Conservation (phyloP, 64 coral and sea anemone genomes). For the Porites australiensis region DNA sequence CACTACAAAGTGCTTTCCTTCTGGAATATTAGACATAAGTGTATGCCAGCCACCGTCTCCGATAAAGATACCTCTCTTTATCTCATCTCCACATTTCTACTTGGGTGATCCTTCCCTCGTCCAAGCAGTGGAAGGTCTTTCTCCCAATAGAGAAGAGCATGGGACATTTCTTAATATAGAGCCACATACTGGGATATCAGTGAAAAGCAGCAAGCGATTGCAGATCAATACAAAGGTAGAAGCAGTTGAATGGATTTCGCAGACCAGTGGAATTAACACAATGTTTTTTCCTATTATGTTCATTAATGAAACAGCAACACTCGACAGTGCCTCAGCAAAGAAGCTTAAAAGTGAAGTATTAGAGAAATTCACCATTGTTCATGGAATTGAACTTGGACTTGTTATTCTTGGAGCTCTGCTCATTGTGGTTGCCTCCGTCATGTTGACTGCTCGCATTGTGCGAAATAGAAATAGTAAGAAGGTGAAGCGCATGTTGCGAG, state of each 20-base stretch:
- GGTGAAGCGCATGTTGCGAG: constrained; percentile 5
- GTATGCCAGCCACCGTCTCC: constrained; percentile 85
- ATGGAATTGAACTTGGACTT: constrained; percentile 77
- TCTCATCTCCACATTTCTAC: constrained; percentile 95
- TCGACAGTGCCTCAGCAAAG: constrained; percentile 69
- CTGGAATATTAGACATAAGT: constrained; percentile 87
- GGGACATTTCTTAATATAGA: constrained; percentile 90
- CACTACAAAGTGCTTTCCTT: constrained; percentile 79
- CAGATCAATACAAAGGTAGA: constrained; percentile 90
- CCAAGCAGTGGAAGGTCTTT: constrained; percentile 70
- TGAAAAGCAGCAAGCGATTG: constrained; percentile 80
- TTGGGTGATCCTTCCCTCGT: constrained; percentile 66
- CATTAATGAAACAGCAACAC: constrained; percentile 80
- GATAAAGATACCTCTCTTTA: constrained; percentile 81
- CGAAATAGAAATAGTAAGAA: constrained; percentile 63
- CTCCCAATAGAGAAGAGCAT: constrained; percentile 80
- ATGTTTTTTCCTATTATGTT: constrained; percentile 88
- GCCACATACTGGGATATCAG: constrained; percentile 79
- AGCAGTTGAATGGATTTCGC: constrained; percentile 55
- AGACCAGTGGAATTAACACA: constrained; percentile 57
- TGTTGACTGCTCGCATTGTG: constrained; percentile 39
- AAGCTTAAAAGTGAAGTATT: constrained; percentile 84
- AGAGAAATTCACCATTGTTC: constrained; percentile 69
- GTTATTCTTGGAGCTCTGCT: constrained; percentile 82
- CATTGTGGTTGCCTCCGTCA: constrained; percentile 61